Conservation (phyloP, 1,140 invertebrate genomes). For the Cyclina sinensis region DNA sequence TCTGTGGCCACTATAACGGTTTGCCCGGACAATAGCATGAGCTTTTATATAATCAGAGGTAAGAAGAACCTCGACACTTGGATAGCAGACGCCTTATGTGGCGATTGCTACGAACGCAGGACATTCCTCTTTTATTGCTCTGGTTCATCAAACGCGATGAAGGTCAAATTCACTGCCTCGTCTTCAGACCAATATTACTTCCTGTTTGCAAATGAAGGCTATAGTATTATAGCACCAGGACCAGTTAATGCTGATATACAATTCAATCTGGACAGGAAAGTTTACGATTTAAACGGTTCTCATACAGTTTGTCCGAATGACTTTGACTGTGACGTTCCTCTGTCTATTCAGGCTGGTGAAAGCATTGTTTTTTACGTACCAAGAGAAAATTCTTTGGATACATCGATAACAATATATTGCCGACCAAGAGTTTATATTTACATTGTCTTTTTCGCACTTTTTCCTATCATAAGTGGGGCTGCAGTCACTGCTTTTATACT, state of each 20-base stretch:
- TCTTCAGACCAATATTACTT: constrained; percentile 21
- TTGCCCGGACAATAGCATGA: constrained; percentile 2
- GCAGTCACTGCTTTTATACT: background rate
- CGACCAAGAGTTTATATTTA: constrained; percentile 6
- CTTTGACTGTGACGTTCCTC: constrained; percentile 17
- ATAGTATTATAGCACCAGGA: background rate
- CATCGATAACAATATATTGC: background rate
- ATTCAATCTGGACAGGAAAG: background rate
- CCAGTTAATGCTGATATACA: background rate
- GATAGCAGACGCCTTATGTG: background rate
- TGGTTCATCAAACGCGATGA: background rate
- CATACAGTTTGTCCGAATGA: background rate
- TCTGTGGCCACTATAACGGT: background rate
- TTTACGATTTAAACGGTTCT: background rate
- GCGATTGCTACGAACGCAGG: background rate
- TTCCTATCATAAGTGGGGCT: background rate
- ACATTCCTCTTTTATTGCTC: background rate
- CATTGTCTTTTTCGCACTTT: background rate
- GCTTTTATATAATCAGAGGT: constrained; percentile 8
- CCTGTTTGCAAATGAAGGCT: constrained; percentile 23
- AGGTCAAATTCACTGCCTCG: background rate
- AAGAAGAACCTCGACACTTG: constrained; percentile 21
- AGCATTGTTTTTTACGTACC: constrained; percentile 22
- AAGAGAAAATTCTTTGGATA: background rate
- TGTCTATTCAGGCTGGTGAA: background rate